phyloP scores from a whole-genome alignment of 2,888 invertebrate genomes.

The Imbricaverruca yamaguchii region DNA sequence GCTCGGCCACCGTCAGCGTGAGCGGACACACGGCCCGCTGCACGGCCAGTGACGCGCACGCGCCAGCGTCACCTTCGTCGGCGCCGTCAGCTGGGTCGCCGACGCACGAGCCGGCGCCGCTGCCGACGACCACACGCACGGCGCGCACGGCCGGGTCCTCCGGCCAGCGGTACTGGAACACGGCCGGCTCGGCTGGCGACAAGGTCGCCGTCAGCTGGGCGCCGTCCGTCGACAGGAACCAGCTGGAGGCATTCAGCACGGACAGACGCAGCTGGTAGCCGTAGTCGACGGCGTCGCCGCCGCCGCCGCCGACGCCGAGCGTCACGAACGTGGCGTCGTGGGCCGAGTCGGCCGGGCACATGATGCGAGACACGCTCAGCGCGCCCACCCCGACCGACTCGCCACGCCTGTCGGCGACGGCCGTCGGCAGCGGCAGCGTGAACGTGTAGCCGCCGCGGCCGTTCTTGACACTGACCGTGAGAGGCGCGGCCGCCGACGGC shows the following conservation, averaged over 20 bases:
- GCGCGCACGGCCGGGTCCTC: background rate
- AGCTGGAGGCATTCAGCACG: background rate
- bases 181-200: background rate
- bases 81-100: background rate
- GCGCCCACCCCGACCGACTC: background rate
- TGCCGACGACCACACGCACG: background rate
- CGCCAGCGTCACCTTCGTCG: background rate
- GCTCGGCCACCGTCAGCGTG: background rate
- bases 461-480: background rate
- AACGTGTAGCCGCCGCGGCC: background rate
- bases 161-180: constrained; percentile 12
- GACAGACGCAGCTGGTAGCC: background rate
- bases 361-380: background rate
- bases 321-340: background rate
- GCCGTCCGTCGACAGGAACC: background rate
- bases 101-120: background rate
- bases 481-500: background rate
- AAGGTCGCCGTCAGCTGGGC: background rate
- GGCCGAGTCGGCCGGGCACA: background rate
- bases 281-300: background rate
- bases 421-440: background rate
- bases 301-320: background rate
- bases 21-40: background rate
- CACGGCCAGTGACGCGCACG: background rate
- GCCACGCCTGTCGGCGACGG: background rate